phyloP scores from a whole-genome alignment of 2,113 vertebrate species.

The Oncorhynchus masou region DNA sequence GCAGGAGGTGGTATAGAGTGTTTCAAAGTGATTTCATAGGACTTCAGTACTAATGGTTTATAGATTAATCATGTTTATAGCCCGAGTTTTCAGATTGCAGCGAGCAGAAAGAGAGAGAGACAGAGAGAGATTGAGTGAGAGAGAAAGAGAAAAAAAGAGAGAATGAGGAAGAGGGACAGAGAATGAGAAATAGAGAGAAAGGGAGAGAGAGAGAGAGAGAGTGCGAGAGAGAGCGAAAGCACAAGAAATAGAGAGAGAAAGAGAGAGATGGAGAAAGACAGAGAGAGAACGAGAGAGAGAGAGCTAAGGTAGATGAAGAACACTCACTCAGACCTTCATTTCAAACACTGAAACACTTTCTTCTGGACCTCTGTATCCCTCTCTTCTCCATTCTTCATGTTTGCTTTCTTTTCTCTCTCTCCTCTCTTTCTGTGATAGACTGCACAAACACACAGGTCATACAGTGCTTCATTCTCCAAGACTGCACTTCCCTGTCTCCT shows the following conservation, averaged over 20 bases:
- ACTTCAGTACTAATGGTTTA: conserved; percentile 5
- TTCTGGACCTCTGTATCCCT: not conserved
- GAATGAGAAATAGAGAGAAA: not conserved
- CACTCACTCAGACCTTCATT: not conserved
- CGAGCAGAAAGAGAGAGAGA: not conserved
- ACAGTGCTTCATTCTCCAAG: not conserved
- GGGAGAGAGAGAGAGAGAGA: not conserved
- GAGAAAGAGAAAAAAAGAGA: not conserved
- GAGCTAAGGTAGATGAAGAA: not conserved
- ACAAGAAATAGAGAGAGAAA: not conserved
- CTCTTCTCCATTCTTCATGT: not conserved
- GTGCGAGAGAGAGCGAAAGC: no score
- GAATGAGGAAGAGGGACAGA: no score
- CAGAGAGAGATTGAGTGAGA: not conserved
- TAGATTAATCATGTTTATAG: not conserved
- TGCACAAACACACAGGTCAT: not conserved
- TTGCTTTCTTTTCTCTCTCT: not conserved
- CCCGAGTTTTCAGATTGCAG: no score
- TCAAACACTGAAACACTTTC: not conserved
- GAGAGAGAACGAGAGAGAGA: not conserved
- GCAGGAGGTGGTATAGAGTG: not conserved
- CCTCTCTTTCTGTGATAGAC: not conserved
- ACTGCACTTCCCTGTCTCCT: not conserved
- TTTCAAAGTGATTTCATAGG: not conserved
- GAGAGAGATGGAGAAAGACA: not conserved